A percentile compares a stretch with the other conserved stretches of the same genome.
These are phyloP conservation scores for Thecophora atra DNA, from an alignment of 2,888 invertebrate species.

Conservation along the genomic window DNA sequence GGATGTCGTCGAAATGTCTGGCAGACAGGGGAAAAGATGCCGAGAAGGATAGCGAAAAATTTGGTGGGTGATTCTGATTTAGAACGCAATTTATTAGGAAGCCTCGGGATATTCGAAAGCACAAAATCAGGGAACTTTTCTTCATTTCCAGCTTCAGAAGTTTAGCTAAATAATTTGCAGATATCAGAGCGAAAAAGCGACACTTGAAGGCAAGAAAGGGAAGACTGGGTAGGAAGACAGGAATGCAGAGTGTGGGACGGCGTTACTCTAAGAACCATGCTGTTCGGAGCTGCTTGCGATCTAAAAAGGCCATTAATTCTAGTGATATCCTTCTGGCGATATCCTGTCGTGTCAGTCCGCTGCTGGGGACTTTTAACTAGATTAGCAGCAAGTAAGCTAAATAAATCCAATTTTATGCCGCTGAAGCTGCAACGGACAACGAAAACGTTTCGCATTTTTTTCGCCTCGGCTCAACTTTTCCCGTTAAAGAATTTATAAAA, in stretches of 20 bases:
- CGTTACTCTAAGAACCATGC: neutral
- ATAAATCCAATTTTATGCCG: constrained; percentile 24
- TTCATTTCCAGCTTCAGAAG: too few relatives aligned
- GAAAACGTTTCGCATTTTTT: constrained; percentile 1
- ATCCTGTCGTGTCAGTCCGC: constrained; percentile 5
- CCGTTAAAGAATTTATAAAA: constrained; percentile 21
- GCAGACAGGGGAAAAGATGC: too few relatives aligned
- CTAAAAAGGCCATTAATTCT: neutral
- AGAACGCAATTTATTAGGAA: too few relatives aligned
- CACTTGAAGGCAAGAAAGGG: neutral
- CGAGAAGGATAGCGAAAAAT: too few relatives aligned
- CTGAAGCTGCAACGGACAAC: neutral
- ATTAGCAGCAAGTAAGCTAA: constrained; percentile 18
- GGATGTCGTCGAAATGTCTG: too few relatives aligned
- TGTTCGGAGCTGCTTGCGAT: neutral
- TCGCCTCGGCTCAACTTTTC: neutral
- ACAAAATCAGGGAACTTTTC: too few relatives aligned
- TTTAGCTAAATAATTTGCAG: too few relatives aligned
- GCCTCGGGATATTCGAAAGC: too few relatives aligned
- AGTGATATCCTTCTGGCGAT: constrained; percentile 15
- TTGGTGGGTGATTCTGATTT: too few relatives aligned
- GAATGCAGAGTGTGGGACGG: neutral
- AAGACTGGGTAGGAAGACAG: neutral
- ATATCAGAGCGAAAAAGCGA: too few relatives aligned
- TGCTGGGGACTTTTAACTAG: constrained; percentile 15